These are phyloP conservation scores for Hydropsyche tenuis DNA, from an alignment of 1,140 invertebrate genomes.

Conservation along the genomic window DNA sequence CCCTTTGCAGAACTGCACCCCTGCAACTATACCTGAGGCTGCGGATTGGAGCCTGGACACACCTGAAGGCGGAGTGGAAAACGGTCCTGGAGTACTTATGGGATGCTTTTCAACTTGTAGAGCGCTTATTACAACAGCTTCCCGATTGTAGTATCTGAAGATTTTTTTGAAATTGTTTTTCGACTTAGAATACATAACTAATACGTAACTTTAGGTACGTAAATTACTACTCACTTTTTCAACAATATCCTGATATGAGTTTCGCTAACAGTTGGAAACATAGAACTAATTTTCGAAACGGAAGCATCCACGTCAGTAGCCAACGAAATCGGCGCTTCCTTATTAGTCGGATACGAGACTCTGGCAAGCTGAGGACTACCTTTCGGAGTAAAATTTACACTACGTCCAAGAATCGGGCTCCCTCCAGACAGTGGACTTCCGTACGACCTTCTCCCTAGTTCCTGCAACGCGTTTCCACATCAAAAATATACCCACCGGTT, in stretches of 20 bases:
- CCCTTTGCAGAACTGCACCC: slow-evolving; percentile 53
- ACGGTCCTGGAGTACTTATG: slow-evolving; percentile 83
- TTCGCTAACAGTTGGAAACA: slow-evolving; percentile 90
- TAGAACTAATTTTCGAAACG: slow-evolving; percentile 83
- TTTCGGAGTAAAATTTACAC: slow-evolving; percentile 62
- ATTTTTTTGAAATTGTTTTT: too few species aligned
- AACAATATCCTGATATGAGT: slow-evolving; percentile 84
- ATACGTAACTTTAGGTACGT: background rate
- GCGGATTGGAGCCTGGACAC: slow-evolving; percentile 62
- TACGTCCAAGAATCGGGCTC: slow-evolving; percentile 61
- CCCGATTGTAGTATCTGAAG: slow-evolving; percentile 86
- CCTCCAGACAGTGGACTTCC: slow-evolving; percentile 58
- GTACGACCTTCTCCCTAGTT: slow-evolving; percentile 55
- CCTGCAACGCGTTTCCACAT: too few species aligned
- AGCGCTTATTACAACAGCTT: slow-evolving; percentile 90
- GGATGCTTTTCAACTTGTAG: slow-evolving; percentile 93
- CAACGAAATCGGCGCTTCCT: slow-evolving; percentile 70
- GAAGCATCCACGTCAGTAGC: slow-evolving; percentile 72
- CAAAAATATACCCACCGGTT: too few species aligned
- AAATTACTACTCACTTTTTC: slow-evolving; percentile 88
- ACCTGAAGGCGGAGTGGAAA: slow-evolving; percentile 67
- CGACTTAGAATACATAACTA: too few species aligned
- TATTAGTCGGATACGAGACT: slow-evolving; percentile 62
- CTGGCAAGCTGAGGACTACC: slow-evolving; percentile 58
- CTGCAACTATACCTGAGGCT: slow-evolving; percentile 55